Base-by-base conservation (phyloP, 2,888 invertebrate species). In the Ophion ellenae region DNA sequence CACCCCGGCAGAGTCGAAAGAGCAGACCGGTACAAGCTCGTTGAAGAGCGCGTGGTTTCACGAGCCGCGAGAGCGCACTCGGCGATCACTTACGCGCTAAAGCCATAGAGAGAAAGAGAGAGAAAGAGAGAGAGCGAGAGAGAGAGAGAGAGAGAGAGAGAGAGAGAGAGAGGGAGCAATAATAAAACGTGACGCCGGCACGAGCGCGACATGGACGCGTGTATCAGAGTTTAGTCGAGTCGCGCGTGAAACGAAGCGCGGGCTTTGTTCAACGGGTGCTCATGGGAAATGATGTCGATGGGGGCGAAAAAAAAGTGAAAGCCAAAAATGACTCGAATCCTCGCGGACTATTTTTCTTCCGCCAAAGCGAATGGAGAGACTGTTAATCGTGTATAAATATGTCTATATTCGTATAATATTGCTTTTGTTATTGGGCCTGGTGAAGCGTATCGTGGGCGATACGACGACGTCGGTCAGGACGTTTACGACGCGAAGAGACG, bases 31-130 rank as follows among this genome's bases (percentile, higher is more conserved):
- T 24, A 11, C 11, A 24, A 32, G 64, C 76, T 76, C 36, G n/a
- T 20, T 45, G 28, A 59, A 20, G 59, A 78, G 77, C 57, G 73
- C 69, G 69, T 59, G 66, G 40, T 77, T 67, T 77, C 77, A 40
- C 14, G 66, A 66, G 36, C 66, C 73, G 66, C 40, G 61, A 75
- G 57, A 28, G 89, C 88, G 90, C 90, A 88, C 87, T 87, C 89
- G 63, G 79, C 61, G 70, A 73, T 73, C 57, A 45, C 69, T 78
- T 53, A 24, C 69, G 61, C 45, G 66, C 57, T 57, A 64, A 53
- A 81, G 32, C 53, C 64, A 20, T 57, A 36, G 36, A 32, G 67
- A 53, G 45, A 81, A 57, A 74, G 45, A 63, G 67, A 81, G 40
- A 28, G 64, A 80, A 57, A 71, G 79, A 24, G 66, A n/a, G n/a